phyloP scores from a whole-genome alignment of 2,113 vertebrate species.

The Apteryx mantelli region DNA sequence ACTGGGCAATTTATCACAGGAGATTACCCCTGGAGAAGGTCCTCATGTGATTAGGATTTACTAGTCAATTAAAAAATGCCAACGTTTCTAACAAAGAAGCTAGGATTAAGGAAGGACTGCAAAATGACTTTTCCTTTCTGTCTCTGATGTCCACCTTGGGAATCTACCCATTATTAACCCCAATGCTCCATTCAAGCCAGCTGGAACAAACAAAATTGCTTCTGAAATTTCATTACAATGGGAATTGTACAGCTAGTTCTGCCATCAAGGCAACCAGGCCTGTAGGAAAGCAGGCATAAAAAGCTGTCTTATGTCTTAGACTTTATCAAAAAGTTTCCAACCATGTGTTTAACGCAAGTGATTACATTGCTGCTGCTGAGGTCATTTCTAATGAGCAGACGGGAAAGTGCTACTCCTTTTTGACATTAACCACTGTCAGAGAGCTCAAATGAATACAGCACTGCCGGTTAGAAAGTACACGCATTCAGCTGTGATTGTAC shows the following conservation, averaged over 20 bases:
- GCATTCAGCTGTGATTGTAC: neutral
- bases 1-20: constrained; percentile 43
- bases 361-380: neutral
- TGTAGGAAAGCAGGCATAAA: neutral
- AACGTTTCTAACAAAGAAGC: constrained; percentile 37
- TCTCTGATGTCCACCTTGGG: neutral
- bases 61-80: constrained; percentile 56
- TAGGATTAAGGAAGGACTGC: constrained; percentile 32
- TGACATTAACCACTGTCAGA: neutral
- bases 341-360: neutral
- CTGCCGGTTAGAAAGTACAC: neutral
- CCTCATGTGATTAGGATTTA: constrained; percentile 62
- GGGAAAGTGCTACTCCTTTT: neutral
- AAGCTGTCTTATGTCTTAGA: neutral
- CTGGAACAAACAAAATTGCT: neutral
- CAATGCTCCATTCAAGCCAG: neutral
- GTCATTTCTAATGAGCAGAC: neutral
- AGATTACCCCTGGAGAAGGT: constrained; percentile 41
- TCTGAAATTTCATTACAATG: neutral
- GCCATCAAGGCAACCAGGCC: neutral
- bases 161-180: neutral
- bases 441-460: neutral
- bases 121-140: constrained; percentile 42
- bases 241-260: neutral
- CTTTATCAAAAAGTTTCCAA: neutral